phyloP scores from a whole-genome alignment of 2,888 invertebrate species.

The Ischnura elegans region DNA sequence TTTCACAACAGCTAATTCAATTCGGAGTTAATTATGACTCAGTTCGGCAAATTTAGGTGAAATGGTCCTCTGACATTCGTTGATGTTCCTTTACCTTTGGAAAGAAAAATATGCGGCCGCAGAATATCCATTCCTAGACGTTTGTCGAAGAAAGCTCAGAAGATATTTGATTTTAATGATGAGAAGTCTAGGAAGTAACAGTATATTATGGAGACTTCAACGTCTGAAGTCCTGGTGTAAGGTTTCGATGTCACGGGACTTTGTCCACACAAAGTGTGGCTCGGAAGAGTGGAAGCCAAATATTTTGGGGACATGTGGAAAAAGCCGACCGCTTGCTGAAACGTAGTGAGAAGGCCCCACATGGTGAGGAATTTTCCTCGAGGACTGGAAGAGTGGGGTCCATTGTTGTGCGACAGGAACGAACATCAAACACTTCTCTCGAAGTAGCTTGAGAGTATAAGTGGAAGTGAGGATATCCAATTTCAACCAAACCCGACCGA shows the following conservation, averaged over 20 bases:
- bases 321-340: neutral
- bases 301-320: constrained; percentile 11
- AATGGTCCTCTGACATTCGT: too few relatives aligned
- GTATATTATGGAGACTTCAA: neutral
- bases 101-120: too few relatives aligned
- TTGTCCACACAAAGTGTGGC: neutral
- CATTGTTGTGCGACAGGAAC: constrained; percentile 16
- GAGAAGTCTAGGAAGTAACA: neutral
- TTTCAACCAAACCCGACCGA: neutral
- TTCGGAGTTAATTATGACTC: too few relatives aligned
- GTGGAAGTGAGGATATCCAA: neutral
- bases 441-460: neutral
- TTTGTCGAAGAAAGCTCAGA: too few relatives aligned
- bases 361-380: constrained; percentile 12
- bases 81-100: too few relatives aligned
- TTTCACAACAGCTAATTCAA: too few relatives aligned
- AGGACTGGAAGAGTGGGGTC: constrained; percentile 10
- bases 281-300: neutral
- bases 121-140: too few relatives aligned
- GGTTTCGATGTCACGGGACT: neutral
- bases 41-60: too few relatives aligned
- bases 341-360: neutral
- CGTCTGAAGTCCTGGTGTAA: neutral
- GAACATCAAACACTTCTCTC: constrained; percentile 7
- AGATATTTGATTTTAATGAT: too few relatives aligned